phyloP scores from a whole-genome alignment of 1,140 invertebrate species.

The Reticulitermes speratus region DNA sequence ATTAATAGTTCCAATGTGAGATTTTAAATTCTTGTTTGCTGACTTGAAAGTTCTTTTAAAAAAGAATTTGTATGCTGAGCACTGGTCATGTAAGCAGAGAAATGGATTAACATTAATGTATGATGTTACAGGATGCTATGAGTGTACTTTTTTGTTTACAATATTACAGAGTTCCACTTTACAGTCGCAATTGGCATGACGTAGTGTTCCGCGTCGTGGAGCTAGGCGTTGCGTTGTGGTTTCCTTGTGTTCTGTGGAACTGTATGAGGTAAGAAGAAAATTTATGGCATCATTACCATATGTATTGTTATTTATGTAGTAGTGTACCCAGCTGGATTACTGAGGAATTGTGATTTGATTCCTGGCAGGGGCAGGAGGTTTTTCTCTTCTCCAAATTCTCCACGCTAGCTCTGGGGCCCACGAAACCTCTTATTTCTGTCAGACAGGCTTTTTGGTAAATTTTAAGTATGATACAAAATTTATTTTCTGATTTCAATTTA shows the following conservation, averaged over 20 bases:
- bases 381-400: too few relatives aligned
- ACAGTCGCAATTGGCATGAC: constrained; percentile 88
- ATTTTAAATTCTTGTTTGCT: too few relatives aligned
- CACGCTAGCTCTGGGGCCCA: too few relatives aligned
- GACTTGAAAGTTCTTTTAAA: too few relatives aligned
- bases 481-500: not conserved
- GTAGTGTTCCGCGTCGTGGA: constrained; percentile 87
- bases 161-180: constrained; percentile 70
- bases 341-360: not conserved
- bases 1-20: too few relatives aligned
- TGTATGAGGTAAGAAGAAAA: constrained; percentile 68
- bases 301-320: not conserved
- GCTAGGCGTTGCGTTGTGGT: constrained; percentile 92
- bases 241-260: constrained; percentile 93
- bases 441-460: not conserved
- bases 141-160: not conserved
- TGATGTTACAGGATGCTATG: too few relatives aligned
- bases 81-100: too few relatives aligned
- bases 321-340: not conserved
- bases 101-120: too few relatives aligned
- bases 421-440: too few relatives aligned
- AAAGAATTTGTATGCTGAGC: too few relatives aligned
- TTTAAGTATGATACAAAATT: not conserved
- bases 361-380: too few relatives aligned
- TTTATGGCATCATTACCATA: too few relatives aligned